These are phyloP conservation scores for Alligator sinensis DNA, from an alignment of 2,113 vertebrate genomes.

Conservation along the genomic window DNA sequence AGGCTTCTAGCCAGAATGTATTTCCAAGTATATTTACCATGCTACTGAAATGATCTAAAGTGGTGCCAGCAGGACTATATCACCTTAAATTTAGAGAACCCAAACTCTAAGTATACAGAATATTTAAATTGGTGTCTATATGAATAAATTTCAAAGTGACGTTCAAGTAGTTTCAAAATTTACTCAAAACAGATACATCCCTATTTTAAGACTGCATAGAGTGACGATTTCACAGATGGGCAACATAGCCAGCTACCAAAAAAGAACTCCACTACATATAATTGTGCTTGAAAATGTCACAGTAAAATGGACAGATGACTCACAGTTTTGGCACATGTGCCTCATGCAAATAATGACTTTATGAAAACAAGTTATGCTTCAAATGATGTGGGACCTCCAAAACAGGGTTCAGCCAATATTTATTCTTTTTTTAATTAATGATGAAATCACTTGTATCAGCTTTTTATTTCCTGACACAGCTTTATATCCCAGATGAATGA, in stretches of 20 bases:
- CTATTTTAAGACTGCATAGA: conserved; percentile 71
- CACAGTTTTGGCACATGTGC: conserved; percentile 69
- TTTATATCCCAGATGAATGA: background rate
- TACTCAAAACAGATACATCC: conserved; percentile 64
- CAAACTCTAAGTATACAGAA: conserved; percentile 59
- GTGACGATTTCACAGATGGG: conserved; percentile 80
- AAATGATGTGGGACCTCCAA: conserved; percentile 37
- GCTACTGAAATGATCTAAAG: conserved; percentile 55
- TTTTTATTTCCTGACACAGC: background rate
- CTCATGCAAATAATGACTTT: conserved; percentile 65
- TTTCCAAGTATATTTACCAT: conserved; percentile 45
- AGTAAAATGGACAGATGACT: conserved; percentile 71
- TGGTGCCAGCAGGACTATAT: conserved; percentile 51
- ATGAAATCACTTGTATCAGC: background rate
- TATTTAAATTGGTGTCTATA: conserved; percentile 68
- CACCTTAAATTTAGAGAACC: conserved; percentile 64
- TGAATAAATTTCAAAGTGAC: conserved; percentile 58
- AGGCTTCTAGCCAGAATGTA: conserved; percentile 36
- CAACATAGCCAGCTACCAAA: conserved; percentile 74
- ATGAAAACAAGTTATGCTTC: conserved; percentile 53
- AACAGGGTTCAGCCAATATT: background rate
- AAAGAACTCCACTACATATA: conserved; percentile 75
- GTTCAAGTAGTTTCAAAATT: conserved; percentile 56
- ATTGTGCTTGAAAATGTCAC: conserved; percentile 79
- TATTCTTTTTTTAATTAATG: background rate